Evolutionary conservation across 1,140 invertebrate genomes (phyloP), one percentile per base, ranked within the genome.

Genomic region (Bathynomus jamesi): DNA sequence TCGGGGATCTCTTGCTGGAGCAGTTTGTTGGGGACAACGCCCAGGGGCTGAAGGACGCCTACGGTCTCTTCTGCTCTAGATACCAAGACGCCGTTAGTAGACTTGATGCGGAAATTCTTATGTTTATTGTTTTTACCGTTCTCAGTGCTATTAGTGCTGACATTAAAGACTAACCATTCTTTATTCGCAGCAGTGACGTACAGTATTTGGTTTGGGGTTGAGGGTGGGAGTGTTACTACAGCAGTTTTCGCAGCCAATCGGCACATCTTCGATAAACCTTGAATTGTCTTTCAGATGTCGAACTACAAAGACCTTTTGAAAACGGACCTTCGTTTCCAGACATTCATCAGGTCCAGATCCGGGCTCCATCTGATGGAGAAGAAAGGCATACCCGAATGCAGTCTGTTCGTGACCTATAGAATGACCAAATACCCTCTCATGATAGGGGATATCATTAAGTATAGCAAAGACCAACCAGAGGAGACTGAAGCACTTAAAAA

Each of bases 371-470:
- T 96, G 68, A 85, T 96, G 66, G 92, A 95, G 82, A 94, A 95
- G 81, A 94, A 96, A 83, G 94, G 94, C 67, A 93, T 98, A 71
- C 93, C 93, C 1, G 95, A 97, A 81, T 97, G 94, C 81, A 93
- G 97, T 76, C 82, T 97, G 61, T 92, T 96, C 79, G 94, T 98
- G 4, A 96, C 94, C 0, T 92, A 97, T 81, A 85, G 95, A 76
- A 85, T 97, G 13, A 96, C 95, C 2, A 98, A 98, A 81, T 98
- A 98, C 84, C 94, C 94, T 0, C 83, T 96, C 24, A 84, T 98
- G 0, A 89, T 98, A 71, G 95, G 97, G 79, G 91, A 93, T 2
- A 83, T 98, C 24, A 89, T 96, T 60, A 97, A 97, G 83, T 93
- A 92, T 10, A 90, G 91, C 5, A 88, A 90, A 80, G 91, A 93